A percentile compares a stretch with the other conserved stretches of the same genome.
These are phyloP conservation scores for Apis dorsata DNA, from an alignment of 1,140 invertebrate species.

Conservation along the genomic window DNA sequence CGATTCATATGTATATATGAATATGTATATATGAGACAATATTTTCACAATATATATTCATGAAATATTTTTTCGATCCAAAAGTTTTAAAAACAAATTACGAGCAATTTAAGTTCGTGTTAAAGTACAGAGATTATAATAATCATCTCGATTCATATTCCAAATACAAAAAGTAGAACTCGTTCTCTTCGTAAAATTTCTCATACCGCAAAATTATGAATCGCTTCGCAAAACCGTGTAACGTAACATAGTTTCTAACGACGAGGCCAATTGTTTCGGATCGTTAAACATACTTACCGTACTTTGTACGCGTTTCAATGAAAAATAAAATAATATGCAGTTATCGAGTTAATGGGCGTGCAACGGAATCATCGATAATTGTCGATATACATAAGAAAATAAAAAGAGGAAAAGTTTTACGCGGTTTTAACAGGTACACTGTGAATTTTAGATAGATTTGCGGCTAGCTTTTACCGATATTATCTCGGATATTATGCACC, in stretches of 20 bases:
- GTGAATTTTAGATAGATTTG: constrained; percentile 17
- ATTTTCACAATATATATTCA: no score
- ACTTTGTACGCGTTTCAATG: background rate
- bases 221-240: background rate
- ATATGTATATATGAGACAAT: background rate
- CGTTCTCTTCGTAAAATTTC: background rate
- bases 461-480: constrained; percentile 46
- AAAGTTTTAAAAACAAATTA: no score
- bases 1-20: background rate
- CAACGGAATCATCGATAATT: background rate
- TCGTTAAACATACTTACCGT: background rate
- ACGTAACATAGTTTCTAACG: background rate
- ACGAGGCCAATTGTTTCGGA: background rate
- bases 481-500: constrained; percentile 52
- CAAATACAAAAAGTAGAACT: background rate
- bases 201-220: background rate
- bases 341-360: background rate
- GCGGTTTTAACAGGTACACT: background rate
- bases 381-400: no score
- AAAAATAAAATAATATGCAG: no score
- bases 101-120: no score
- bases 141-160: background rate
- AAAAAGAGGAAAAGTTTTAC: background rate
- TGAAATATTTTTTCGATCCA: no score
- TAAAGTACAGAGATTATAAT: no score